phyloP scores from a whole-genome alignment of 2,113 vertebrate genomes.

The Zeus faber region DNA sequence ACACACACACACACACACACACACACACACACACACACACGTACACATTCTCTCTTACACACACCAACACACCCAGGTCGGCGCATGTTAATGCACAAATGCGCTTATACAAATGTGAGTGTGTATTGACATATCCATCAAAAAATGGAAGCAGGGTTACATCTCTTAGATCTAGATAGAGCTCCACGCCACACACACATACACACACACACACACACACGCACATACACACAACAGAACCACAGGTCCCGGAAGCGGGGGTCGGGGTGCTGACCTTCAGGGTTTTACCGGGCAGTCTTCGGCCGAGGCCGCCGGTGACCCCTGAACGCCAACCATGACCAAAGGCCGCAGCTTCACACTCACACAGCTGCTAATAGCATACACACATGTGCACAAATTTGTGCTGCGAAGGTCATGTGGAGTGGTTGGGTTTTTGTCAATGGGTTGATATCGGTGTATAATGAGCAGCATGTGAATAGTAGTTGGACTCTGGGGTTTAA shows the following conservation, averaged over 20 bases:
- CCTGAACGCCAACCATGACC: constrained; percentile 5
- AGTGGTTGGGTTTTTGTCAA: neutral
- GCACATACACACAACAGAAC: neutral
- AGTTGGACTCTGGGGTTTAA: neutral
- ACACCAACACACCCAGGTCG: neutral
- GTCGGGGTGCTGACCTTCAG: constrained; percentile 18
- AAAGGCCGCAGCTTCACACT: constrained; percentile 6
- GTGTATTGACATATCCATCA: neutral
- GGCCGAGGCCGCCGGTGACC: neutral
- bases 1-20: neutral
- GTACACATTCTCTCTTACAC: neutral
- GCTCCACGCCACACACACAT: neutral
- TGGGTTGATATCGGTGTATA: neutral
- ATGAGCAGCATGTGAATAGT: neutral
- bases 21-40: neutral
- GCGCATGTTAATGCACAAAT: constrained; percentile 1
- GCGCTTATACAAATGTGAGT: neutral
- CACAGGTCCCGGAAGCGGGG: neutral
- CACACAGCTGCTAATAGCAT: constrained; percentile 3
- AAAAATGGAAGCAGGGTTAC: too few relatives aligned
- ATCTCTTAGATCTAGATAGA: neutral
- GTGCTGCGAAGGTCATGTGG: neutral
- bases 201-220: neutral
- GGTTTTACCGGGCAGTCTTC: neutral
- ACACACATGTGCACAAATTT: constrained; percentile 16